Percentiles rank a stretch among this genome's conserved stretches.
phyloP scores from a whole-genome alignment of 53 echinoderm and acorn worm genomes.

The Stichopus horrens region DNA sequence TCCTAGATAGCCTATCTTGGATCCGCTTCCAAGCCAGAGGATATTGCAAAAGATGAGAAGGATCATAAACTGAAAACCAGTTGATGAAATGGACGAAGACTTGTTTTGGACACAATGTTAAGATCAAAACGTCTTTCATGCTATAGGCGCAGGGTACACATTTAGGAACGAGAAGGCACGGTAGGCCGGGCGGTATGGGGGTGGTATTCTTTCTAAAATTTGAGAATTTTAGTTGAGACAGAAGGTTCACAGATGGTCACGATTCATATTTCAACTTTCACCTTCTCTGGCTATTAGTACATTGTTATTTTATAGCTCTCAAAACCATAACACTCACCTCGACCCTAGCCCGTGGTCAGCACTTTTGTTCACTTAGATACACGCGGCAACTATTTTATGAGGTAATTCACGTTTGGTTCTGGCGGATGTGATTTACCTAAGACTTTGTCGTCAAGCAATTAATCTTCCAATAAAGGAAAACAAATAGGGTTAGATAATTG shows the following conservation, averaged over 20 bases:
- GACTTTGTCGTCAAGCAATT: constrained; percentile 6
- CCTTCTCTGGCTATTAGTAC: neutral
- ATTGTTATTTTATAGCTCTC: neutral
- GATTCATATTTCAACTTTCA: neutral
- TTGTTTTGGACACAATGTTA: too few relatives aligned
- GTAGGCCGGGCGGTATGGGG: too few relatives aligned
- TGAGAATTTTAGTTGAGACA: neutral
- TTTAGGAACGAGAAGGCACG: too few relatives aligned
- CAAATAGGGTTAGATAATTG: constrained; percentile 20
- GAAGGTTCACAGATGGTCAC: neutral
- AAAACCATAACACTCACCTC: neutral
- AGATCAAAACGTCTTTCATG: too few relatives aligned
- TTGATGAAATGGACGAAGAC: too few relatives aligned
- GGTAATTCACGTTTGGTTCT: neutral
- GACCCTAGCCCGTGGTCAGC: constrained; percentile 4
- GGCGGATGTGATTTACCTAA: constrained; percentile 10
- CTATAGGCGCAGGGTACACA: too few relatives aligned
- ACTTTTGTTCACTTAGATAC: neutral
- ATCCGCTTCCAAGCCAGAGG: too few relatives aligned
- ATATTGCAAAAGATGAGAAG: too few relatives aligned
- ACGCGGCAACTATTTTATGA: constrained; percentile 15
- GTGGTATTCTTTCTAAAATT: too few relatives aligned
- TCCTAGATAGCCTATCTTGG: too few relatives aligned
- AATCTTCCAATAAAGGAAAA: constrained; percentile 20
- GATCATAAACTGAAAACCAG: too few relatives aligned